phyloP scores from a whole-genome alignment of 2,113 vertebrate genomes.

The Paramormyrops kingsleyae region DNA sequence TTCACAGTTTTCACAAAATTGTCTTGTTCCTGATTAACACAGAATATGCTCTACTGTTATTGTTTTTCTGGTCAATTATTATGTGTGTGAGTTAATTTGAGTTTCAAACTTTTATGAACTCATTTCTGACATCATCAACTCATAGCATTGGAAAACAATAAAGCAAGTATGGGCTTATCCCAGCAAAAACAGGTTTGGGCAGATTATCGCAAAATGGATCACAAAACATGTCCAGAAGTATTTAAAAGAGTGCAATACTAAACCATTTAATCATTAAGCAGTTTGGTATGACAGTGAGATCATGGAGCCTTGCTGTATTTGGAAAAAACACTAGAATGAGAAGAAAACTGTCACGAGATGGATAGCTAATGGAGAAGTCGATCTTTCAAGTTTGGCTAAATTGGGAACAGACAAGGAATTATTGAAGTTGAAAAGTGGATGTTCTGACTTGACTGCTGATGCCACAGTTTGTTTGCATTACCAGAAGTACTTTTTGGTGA shows the following conservation, averaged over 20 bases:
- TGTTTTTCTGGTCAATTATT: background rate
- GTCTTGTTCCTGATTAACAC: background rate
- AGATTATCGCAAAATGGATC: background rate
- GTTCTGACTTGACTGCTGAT: background rate
- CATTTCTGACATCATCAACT: background rate
- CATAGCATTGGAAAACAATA: background rate
- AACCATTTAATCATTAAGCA: background rate
- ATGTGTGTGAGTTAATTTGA: background rate
- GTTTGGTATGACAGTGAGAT: background rate
- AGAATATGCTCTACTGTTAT: background rate
- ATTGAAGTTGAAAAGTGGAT: background rate
- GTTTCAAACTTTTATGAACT: background rate
- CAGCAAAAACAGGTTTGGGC: background rate
- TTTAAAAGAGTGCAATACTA: background rate
- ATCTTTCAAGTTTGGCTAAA: background rate
- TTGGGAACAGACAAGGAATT: background rate
- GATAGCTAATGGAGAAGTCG: background rate
- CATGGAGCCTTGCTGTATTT: background rate
- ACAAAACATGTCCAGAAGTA: background rate
- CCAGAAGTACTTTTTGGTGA: background rate
- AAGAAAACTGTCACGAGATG: background rate
- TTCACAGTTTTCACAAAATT: background rate
- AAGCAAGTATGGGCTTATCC: background rate
- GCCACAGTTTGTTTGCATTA: background rate
- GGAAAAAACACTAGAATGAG: background rate